Evolutionary conservation across 1,140 invertebrate species (phyloP).

Genomic region (Solenopsis fugax): DNA sequence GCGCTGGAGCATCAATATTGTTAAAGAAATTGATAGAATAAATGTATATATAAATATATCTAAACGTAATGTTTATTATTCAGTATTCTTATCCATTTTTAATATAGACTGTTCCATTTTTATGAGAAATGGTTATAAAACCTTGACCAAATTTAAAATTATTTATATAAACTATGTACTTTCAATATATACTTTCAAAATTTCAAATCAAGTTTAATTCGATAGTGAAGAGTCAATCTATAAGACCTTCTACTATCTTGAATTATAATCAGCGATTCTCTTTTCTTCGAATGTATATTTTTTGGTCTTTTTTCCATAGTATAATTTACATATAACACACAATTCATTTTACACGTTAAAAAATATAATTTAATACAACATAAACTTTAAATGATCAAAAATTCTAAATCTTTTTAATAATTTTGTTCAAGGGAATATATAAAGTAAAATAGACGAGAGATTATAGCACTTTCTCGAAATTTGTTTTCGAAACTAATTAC

Average conservation of each 20-base stretch:
- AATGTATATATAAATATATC: not conserved
- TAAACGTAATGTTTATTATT: not conserved
- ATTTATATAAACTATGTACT: not conserved
- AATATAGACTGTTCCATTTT: not conserved
- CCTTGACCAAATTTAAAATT: not conserved
- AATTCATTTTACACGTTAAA: not conserved
- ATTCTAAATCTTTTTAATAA: not conserved
- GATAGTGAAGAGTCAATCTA: not conserved
- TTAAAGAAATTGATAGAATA: slow-evolving; percentile 84
- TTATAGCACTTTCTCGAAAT: not conserved
- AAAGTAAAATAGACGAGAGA: not conserved
- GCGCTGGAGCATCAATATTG: slow-evolving; percentile 87
- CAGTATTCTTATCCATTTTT: not conserved
- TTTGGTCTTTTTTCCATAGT: not conserved
- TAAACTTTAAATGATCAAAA: not conserved
- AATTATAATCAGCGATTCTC: not conserved
- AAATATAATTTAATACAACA: too few species aligned
- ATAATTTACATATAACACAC: not conserved
- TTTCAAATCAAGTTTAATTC: not conserved
- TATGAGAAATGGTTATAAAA: not conserved
- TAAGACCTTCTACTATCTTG: not conserved
- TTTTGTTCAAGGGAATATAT: not conserved
- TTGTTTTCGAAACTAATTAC: not conserved
- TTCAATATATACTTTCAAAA: not conserved
- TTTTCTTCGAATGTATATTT: not conserved